Evolutionary conservation across 2,113 vertebrate species (phyloP).

Genomic region (Epinephelus cyanopodus): DNA sequence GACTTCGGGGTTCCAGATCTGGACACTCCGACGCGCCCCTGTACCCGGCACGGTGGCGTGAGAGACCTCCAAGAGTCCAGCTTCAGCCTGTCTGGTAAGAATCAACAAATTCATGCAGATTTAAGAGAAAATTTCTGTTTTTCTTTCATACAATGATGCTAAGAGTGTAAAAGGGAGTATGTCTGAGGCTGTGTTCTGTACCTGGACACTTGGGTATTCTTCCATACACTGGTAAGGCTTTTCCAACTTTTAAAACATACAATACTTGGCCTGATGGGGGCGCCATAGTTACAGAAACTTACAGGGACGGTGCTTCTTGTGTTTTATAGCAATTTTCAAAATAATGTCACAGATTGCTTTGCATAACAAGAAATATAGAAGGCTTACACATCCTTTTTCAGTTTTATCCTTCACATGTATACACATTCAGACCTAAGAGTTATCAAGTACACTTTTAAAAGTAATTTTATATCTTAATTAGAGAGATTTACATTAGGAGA

Average conservation of each 20-base stretch:
- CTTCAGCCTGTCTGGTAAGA: conserved; percentile 95
- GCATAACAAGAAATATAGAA: background rate
- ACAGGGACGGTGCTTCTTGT: background rate
- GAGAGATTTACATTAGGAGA: background rate
- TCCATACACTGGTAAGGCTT: background rate
- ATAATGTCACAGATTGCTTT: background rate
- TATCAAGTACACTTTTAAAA: background rate
- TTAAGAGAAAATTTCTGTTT: background rate
- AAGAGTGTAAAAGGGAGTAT: background rate
- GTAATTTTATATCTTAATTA: background rate
- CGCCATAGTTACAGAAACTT: conserved; percentile 7
- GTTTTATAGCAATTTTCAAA: background rate
- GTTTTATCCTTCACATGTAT: background rate
- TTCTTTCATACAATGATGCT: background rate
- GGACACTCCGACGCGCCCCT: conserved; percentile 90
- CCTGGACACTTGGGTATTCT: too few species aligned
- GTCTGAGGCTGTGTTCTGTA: background rate
- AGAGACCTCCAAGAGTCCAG: conserved; percentile 97
- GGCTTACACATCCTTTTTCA: background rate
- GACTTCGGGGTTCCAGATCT: conserved; percentile 87
- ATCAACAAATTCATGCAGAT: background rate
- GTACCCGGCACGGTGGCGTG: conserved; percentile 93
- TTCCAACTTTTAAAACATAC: background rate
- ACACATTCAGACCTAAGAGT: background rate
- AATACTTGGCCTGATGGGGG: conserved; percentile 36